Evolutionary conservation across 2,113 vertebrate species (phyloP), one percentile per base, ranked within the genome.

Genomic region (Siniperca chuatsi): DNA sequence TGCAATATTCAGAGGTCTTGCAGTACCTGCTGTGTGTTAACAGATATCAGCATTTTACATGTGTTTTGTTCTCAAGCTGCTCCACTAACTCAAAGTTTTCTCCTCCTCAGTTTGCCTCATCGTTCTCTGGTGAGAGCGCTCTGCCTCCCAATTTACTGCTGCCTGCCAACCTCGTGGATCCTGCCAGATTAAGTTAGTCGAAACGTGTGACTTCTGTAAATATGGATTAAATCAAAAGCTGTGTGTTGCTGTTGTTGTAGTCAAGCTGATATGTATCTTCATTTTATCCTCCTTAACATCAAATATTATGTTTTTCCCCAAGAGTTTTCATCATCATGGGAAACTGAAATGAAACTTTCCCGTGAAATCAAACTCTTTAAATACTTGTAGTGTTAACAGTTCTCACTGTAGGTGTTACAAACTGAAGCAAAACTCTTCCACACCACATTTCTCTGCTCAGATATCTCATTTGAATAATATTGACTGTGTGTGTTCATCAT

Each of bases 91-190:
- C 6, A 0, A 2, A 3, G 1, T 55, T 50, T 37, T 29, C 12
- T 42, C 6, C 8, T 82, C 23, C 77, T 75, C 83, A 96, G 96
- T 91, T 95, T 6, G 46, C 89, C 52, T 96, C 95, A 0, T 93
- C 95, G 0, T 69, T 95, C 18, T 83, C 89, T 6, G 82, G 89
- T 50, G 92, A 94, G 69, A 82, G 44, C 8, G 16, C 33, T 52
- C 81, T 96, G n/a, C 95, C 95, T 42, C 78, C 95, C 6, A 96
- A 96, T 44, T 11, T 96, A 6, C 87, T 91, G 73, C 90, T 96
- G 64, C 95, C 95, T 0, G 46, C 95, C 6, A 96, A 96, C 89
- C 93, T 96, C 0, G 90, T 96, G 54, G 94, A 95, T 70, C 92
- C 91, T 21, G 50, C 81, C 12, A 87, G 91, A 79, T 18, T 86